Percentiles rank a stretch among this genome's conserved stretches.
Conservation (phyloP, 2,797 vertebrate species). For the Muscicapa comitata region DNA sequence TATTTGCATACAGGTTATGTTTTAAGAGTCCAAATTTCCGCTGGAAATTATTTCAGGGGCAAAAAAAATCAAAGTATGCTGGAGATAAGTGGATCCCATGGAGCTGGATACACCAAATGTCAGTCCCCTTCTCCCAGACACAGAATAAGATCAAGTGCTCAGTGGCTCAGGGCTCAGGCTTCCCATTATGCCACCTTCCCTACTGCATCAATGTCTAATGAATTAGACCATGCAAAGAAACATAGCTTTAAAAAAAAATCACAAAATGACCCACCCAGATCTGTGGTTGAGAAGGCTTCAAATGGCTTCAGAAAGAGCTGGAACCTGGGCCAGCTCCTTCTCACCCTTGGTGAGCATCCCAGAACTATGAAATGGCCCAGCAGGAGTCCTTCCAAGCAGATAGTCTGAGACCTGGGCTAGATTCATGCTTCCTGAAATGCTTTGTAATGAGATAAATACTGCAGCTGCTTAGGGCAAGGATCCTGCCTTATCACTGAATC, state of each 20-base stretch:
- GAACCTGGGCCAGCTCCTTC: not conserved
- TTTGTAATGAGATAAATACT: not conserved
- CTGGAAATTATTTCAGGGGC: not conserved
- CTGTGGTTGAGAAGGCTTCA: not conserved
- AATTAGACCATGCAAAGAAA: not conserved
- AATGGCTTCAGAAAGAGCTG: not conserved
- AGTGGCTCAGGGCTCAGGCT: not conserved
- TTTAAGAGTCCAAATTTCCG: not conserved
- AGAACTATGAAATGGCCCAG: rapidly evolving
- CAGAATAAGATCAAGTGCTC: not conserved
- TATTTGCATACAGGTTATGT: not conserved
- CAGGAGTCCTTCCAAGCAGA: not conserved
- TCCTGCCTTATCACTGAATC: not conserved
- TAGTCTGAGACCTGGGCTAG: not conserved
- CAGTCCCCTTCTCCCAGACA: not conserved
- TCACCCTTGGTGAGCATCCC: not conserved
- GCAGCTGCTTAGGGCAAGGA: not conserved
- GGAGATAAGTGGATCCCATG: not conserved
- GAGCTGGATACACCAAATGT: not conserved
- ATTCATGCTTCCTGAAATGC: not conserved
- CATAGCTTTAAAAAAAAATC: rapidly evolving
- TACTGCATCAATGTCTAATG: not conserved
- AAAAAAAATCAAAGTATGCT: not conserved
- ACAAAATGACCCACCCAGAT: rapidly evolving
- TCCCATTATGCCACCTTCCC: not conserved